Evolutionary conservation across 2,113 vertebrate genomes (phyloP).

Genomic region (Calidris pygmaea): DNA sequence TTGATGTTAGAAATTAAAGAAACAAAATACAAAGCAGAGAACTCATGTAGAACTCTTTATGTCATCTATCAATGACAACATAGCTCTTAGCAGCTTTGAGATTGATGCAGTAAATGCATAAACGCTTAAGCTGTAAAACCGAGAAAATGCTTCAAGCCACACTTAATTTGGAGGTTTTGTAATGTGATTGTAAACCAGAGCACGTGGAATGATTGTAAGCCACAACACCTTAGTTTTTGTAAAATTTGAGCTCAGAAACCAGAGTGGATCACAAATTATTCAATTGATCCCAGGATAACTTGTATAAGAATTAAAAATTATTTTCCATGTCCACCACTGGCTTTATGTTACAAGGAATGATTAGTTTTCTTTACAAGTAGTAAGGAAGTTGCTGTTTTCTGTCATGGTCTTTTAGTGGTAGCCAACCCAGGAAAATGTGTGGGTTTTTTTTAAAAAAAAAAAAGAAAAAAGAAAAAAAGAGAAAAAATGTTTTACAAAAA

Average conservation of each 20-base stretch:
- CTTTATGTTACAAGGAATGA: not conserved
- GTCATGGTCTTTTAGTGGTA: not conserved
- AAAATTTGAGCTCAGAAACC: not conserved
- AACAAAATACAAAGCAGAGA: not conserved
- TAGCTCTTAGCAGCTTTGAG: not conserved
- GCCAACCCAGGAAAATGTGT: not conserved
- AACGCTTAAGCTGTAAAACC: not conserved
- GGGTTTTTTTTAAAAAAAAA: not conserved
- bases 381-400: not conserved
- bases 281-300: not conserved
- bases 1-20: not conserved
- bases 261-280: not conserved
- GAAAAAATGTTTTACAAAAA: not conserved
- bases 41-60: not conserved
- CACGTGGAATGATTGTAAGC: not conserved
- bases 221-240: not conserved
- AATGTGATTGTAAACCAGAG: not conserved
- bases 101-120: not conserved
- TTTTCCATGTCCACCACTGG: not conserved
- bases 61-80: not conserved
- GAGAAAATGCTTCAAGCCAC: not conserved
- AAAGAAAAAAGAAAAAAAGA: not conserved
- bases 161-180: not conserved
- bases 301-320: not conserved
- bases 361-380: not conserved